Percentiles rank a stretch among this genome's conserved stretches.
These are phyloP conservation scores for Pseudococcus viburni DNA, from an alignment of 2,888 invertebrate species.

Conservation along the genomic window DNA sequence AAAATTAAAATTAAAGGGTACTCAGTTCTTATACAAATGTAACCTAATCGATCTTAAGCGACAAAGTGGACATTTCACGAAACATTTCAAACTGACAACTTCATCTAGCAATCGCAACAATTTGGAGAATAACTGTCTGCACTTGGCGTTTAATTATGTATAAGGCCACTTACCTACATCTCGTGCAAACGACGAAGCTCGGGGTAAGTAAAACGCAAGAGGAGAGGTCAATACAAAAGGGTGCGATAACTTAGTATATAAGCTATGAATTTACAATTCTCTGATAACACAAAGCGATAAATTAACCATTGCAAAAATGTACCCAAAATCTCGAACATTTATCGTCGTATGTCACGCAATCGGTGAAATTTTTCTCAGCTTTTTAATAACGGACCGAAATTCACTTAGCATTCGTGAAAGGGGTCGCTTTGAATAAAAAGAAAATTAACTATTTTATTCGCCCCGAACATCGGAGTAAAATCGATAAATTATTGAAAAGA, in stretches of 20 bases:
- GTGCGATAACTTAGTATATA: neutral
- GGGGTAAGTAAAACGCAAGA: neutral
- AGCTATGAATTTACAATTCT: neutral
- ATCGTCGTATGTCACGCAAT: slow-evolving; percentile 19
- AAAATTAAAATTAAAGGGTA: too few species aligned
- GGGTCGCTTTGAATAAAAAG: slow-evolving; percentile 18
- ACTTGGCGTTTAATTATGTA: neutral
- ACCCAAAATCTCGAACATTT: slow-evolving; percentile 14
- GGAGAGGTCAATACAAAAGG: neutral
- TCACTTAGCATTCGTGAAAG: slow-evolving; percentile 38
- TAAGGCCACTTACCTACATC: neutral
- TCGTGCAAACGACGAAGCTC: neutral
- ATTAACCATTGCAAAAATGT: slow-evolving; percentile 48
- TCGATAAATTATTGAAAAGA: slow-evolving; percentile 50
- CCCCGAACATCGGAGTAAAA: neutral
- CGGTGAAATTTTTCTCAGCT: slow-evolving; percentile 53
- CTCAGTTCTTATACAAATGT: neutral
- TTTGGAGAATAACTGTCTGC: neutral
- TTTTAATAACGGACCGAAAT: slow-evolving; percentile 52
- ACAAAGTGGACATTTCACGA: slow-evolving; percentile 8
- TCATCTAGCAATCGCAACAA: neutral
- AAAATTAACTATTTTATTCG: slow-evolving; percentile 29
- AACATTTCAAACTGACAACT: slow-evolving; percentile 4
- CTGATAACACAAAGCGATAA: slow-evolving; percentile 41
- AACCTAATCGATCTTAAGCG: slow-evolving; percentile 3